phyloP scores from a whole-genome alignment of 2,888 invertebrate genomes.

The Baronia brevicornis region DNA sequence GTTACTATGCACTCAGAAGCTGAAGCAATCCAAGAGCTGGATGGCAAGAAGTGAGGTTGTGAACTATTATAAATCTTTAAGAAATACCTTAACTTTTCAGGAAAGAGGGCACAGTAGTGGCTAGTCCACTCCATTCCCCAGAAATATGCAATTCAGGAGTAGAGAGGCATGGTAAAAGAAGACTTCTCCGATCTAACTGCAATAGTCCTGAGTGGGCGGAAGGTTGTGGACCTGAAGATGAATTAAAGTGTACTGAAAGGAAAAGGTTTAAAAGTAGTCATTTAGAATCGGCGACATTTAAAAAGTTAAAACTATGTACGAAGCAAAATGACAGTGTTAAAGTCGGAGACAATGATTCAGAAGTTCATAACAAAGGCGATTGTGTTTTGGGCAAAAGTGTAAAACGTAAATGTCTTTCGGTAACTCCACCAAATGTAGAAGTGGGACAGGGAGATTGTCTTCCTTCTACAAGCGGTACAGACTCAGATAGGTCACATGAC shows the following conservation, averaged over 20 bases:
- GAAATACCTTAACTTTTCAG: no score
- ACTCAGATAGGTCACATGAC: constrained; percentile 52
- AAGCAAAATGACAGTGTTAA: constrained; percentile 29
- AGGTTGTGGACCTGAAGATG: constrained; percentile 46
- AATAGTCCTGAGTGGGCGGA: constrained; percentile 65
- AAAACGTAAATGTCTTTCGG: constrained; percentile 42
- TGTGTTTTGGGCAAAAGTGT: constrained; percentile 29
- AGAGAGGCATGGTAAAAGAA: constrained; percentile 39
- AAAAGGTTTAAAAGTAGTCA: constrained; percentile 34
- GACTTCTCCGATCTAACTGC: constrained; percentile 37
- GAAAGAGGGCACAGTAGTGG: constrained; percentile 37
- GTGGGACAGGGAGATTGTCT: constrained; percentile 65
- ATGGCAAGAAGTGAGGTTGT: no score
- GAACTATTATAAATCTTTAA: no score
- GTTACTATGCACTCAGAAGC: no score
- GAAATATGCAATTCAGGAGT: constrained; percentile 33
- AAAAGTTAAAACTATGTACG: constrained; percentile 25
- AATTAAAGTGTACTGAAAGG: constrained; percentile 25
- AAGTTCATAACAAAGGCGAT: constrained; percentile 51
- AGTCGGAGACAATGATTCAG: constrained; percentile 28
- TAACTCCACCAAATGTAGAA: constrained; percentile 60
- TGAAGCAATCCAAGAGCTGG: no score
- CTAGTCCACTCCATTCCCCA: constrained; percentile 47
- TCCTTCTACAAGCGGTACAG: constrained; percentile 60
- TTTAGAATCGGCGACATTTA: constrained; percentile 13